Conservation (phyloP, 2,797 vertebrate genomes). For the Aratinga solstitialis region DNA sequence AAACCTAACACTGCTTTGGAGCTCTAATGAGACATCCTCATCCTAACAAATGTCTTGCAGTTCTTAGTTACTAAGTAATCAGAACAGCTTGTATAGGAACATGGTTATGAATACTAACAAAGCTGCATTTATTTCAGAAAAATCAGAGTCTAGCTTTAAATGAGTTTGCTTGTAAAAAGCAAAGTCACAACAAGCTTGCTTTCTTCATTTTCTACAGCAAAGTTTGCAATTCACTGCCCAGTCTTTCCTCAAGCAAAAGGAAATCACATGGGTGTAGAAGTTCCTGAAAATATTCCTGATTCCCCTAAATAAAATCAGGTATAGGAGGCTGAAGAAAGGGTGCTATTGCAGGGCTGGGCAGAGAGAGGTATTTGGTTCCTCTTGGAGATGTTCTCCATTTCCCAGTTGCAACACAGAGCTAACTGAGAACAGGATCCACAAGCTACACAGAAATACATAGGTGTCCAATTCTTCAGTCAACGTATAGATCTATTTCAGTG, state of each 20-base stretch:
- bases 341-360: neutral
- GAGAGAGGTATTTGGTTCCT: neutral
- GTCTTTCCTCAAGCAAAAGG: neutral
- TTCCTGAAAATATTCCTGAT: neutral
- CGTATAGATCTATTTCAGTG: fast-evolving
- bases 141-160: neutral
- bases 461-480: neutral
- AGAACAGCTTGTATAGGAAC: neutral
- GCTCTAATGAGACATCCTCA: neutral
- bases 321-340: neutral
- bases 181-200: neutral
- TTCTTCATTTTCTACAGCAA: neutral
- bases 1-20: neutral
- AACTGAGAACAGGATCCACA: neutral
- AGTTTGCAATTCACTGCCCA: neutral
- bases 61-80: neutral
- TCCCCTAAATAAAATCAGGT: neutral
- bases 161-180: neutral
- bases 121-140: neutral
- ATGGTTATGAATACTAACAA: neutral
- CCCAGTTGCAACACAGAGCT: neutral
- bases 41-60: neutral
- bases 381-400: neutral
- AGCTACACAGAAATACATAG: neutral
- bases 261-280: neutral